Base-by-base conservation (phyloP, 2,888 invertebrate genomes). In the Timema podura region DNA sequence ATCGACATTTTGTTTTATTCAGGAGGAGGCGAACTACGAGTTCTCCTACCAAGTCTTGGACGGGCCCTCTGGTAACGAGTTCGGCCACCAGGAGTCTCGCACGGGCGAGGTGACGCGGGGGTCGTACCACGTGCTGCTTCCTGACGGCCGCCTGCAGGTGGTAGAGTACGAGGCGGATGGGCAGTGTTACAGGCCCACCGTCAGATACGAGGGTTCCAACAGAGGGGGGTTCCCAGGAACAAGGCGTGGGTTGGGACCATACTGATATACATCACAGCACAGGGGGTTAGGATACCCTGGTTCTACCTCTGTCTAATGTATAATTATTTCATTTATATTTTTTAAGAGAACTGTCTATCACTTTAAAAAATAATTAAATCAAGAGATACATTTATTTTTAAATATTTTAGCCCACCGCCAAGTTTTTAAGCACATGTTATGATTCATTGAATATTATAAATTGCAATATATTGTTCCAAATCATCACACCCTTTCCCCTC, bases 31-130 rank as follows among this genome's bases (percentile, higher is more conserved):
- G 11, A 88, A 87, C 77, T 88, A 88, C 78, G 86, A 88, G 76
- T 88, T 86, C 77, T 85, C 86, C 0, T 88, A 88, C 79, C 86
- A 88, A 76, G 88, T 88, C 10, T 85, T 86, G 78, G 88, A 88
- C 77, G 84, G 83, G 30, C 81, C 78, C 2, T 83, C 83, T 8
- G 87, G 83, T 61, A 78, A 87, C 54, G 86, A 88, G 77, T 89
- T 88, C 76, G 88, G 88, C 0, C 88, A 89, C 78, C 85, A 84
- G 65, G 88, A 89, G 80, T 86, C 85, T 77, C 81, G 88, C 45
- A 87, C 88, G 76, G 88, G 88, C 68, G 85, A 87, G 74, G 84
- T 84, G 65, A 87, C 88, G 0, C 85, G 85, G 8, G 89, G 89
- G 64, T 86, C 86, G 57, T 89, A 88, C 79, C 86, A 87, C 78